These are phyloP conservation scores for Tigriopus californicus DNA, from an alignment of 2,888 invertebrate species.

Conservation along the genomic window DNA sequence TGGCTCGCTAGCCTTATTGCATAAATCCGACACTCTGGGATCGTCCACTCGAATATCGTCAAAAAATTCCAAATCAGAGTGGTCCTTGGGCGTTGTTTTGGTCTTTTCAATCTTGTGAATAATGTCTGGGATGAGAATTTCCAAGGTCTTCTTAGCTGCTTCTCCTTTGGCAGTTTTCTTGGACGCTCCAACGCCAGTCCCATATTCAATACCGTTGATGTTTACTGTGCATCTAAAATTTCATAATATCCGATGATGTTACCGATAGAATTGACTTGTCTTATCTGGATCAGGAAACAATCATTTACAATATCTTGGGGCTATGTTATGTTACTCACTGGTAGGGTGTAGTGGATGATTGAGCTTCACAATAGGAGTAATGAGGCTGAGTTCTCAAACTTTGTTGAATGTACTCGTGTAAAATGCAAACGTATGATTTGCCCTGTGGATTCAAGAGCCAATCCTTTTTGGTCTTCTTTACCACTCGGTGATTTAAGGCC, in stretches of 20 bases:
- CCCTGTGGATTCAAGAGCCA: conserved; percentile 97
- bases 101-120: conserved; percentile 54
- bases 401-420: conserved; percentile 93
- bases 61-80: conserved; percentile 46
- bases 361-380: conserved; percentile 74
- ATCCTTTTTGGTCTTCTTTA: conserved; percentile 36
- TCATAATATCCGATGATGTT: too few species aligned
- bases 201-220: conserved; percentile 81
- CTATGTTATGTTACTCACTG: too few species aligned
- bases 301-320: too few species aligned
- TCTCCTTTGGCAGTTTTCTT: conserved; percentile 91
- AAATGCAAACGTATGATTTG: conserved; percentile 80
- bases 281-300: background rate
- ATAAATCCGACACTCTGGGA: conserved; percentile 81
- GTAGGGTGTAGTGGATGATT: conserved; percentile 29
- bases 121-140: conserved; percentile 82
- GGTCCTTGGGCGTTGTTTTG: conserved; percentile 22
- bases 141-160: conserved; percentile 70
- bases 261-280: too few species aligned
- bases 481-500: conserved; percentile 5
- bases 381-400: conserved; percentile 81
- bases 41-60: conserved; percentile 85
- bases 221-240: conserved; percentile 80
- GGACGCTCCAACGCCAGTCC: conserved; percentile 78
- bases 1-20: conserved; percentile 87